Conservation (phyloP, 92 coral and sea anemone species). For the Bergia puertoricense region DNA sequence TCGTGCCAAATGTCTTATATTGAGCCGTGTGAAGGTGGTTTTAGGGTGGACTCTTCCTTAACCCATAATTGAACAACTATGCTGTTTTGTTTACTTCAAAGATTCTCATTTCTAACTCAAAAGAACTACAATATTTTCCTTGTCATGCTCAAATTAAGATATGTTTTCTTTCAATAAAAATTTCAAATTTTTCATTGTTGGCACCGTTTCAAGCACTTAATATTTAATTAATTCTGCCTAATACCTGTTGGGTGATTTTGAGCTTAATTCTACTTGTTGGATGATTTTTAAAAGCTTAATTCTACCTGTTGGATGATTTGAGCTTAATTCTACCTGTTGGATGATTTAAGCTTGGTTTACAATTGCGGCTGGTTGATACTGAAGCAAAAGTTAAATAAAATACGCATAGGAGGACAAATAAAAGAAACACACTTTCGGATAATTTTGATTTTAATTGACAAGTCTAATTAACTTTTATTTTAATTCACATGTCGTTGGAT, state of each 20-base stretch:
- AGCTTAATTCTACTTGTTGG: too few relatives aligned
- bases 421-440: background rate
- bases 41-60: background rate
- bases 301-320: background rate
- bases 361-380: background rate
- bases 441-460: background rate
- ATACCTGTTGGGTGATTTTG: background rate
- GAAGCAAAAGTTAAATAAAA: too few relatives aligned
- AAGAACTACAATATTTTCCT: background rate
- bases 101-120: background rate
- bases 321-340: background rate
- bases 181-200: too few relatives aligned
- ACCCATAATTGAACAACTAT: too few relatives aligned
- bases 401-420: background rate
- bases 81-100: background rate
- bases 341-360: background rate
- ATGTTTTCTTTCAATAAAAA: background rate
- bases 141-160: background rate
- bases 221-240: background rate
- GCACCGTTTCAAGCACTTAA: too few relatives aligned
- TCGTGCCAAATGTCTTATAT: too few relatives aligned
- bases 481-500: background rate
- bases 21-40: background rate
- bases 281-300: too few relatives aligned
- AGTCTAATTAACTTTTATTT: background rate